Evolutionary conservation across 1,140 invertebrate genomes (phyloP).

Genomic region (Aricia agestis): DNA sequence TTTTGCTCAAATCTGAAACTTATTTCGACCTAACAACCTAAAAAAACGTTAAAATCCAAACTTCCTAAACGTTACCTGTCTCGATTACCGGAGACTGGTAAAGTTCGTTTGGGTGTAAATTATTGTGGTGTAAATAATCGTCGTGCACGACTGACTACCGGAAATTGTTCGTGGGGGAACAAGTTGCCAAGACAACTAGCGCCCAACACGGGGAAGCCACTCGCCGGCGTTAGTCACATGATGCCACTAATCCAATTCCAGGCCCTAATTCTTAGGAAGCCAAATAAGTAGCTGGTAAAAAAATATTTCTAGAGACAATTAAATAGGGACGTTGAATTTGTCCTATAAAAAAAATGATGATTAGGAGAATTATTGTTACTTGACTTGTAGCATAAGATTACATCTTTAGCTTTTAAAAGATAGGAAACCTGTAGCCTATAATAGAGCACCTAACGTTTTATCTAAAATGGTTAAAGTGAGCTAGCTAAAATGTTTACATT

Average conservation of each 20-base stretch:
- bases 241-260: slow-evolving; percentile 13
- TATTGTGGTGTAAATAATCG: slow-evolving; percentile 21
- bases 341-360: too few relatives aligned
- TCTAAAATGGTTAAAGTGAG: too few relatives aligned
- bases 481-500: too few relatives aligned
- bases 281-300: background rate
- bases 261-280: background rate
- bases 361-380: too few relatives aligned
- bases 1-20: too few relatives aligned
- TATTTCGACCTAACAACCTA: background rate
- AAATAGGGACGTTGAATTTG: too few relatives aligned
- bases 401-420: too few relatives aligned
- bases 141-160: slow-evolving; percentile 32
- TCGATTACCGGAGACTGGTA: background rate
- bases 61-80: background rate
- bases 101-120: slow-evolving; percentile 23
- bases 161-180: slow-evolving; percentile 45
- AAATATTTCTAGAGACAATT: too few relatives aligned
- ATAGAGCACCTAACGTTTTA: too few relatives aligned
- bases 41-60: background rate
- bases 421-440: too few relatives aligned
- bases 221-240: slow-evolving; percentile 5
- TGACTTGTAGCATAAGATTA: too few relatives aligned
- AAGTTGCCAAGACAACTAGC: slow-evolving; percentile 63
- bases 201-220: slow-evolving; percentile 57